Base-by-base conservation (phyloP, 2,888 invertebrate genomes). In the Caenorhabditis japonica region DNA sequence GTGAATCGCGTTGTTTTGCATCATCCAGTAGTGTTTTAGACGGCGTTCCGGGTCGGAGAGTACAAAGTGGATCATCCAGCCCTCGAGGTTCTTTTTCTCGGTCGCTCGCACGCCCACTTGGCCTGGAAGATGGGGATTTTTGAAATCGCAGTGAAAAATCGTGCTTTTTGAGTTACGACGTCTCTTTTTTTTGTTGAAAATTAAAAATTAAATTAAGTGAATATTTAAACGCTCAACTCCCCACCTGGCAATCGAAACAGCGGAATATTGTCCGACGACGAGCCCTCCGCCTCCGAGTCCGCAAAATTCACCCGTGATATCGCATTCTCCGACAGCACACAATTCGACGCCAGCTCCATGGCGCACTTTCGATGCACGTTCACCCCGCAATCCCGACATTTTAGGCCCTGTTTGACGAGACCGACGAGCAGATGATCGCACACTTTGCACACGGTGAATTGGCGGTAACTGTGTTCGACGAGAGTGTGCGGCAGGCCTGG, bases 311-410 rank as follows among this genome's bases (percentile, higher is more conserved):
- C 75, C 39, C 74, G 47, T 0, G 75, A 66, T 15, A 79, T 77
- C 12, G 77, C 75, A 25, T 77, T 74, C 27, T 84, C 84, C 2
- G 80, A 72, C 7, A 85, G 61, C 7, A 81, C 82, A 74, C 88
- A 87, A 69, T 88, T 85, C 46, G 68, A 69, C 3, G 81, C 77
- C 33, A 87, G 61, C 23, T 76, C 75, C 34, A 58, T 69, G 30
- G 85, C 85, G 73, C 87, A 87, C 58, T 85, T 86, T 58, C 84
- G 83, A 72, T 87, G 87, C 10, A 86, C 86, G 47, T 87, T 88
- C 1, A 85, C 86, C 23, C 84, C 82, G 71, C 87, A 87, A 64
- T 87, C 87, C 3, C 87, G 71, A 68, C 87, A 87, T 69, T 86
- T 84, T 38, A 87, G 70, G 1, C 87, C 87, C 53, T 87, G 87